Evolutionary conservation across 1,140 invertebrate species (phyloP).

Genomic region (Drosophila busckii): DNA sequence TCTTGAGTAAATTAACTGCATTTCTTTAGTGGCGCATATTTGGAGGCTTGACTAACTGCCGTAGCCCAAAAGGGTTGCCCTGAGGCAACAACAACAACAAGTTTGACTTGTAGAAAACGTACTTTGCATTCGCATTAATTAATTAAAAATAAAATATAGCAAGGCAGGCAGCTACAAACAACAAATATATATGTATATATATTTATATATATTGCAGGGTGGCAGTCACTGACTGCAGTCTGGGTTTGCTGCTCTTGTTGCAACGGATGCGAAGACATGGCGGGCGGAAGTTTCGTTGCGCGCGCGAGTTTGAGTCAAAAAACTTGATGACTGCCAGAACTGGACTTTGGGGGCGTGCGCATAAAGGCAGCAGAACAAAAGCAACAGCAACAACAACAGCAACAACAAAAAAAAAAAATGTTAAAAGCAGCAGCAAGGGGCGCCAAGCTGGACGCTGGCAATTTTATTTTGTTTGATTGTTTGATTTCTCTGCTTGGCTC

Average conservation of each 20-base stretch:
- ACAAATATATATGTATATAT: constrained; percentile 4
- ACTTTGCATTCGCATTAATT: constrained; percentile 78
- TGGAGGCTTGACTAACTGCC: constrained; percentile 53
- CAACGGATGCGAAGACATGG: constrained; percentile 76
- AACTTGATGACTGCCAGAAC: constrained; percentile 74
- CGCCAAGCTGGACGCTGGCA: constrained; percentile 29
- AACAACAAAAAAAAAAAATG: constrained; percentile 27
- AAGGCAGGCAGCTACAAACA: constrained; percentile 25
- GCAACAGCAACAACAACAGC: constrained; percentile 39
- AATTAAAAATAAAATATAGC: constrained; percentile 78
- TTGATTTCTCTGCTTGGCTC: constrained; percentile 67
- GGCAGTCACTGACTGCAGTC: constrained; percentile 61
- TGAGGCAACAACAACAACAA: constrained; percentile 66
- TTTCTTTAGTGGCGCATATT: constrained; percentile 72
- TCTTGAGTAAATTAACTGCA: constrained; percentile 77
- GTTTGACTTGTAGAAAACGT: constrained; percentile 78
- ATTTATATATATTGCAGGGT: constrained; percentile 42
- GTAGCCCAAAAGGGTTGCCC: constrained; percentile 33
- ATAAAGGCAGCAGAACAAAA: constrained; percentile 61
- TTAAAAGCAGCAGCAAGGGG: constrained; percentile 11
- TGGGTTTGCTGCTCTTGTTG: constrained; percentile 35
- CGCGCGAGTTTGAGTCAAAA: constrained; percentile 45
- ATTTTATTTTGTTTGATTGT: constrained; percentile 77
- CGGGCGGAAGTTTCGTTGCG: constrained; percentile 40
- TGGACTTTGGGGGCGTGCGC: constrained; percentile 64